phyloP scores from a whole-genome alignment of 2,113 vertebrate genomes.

The Ammodytes dubius region DNA sequence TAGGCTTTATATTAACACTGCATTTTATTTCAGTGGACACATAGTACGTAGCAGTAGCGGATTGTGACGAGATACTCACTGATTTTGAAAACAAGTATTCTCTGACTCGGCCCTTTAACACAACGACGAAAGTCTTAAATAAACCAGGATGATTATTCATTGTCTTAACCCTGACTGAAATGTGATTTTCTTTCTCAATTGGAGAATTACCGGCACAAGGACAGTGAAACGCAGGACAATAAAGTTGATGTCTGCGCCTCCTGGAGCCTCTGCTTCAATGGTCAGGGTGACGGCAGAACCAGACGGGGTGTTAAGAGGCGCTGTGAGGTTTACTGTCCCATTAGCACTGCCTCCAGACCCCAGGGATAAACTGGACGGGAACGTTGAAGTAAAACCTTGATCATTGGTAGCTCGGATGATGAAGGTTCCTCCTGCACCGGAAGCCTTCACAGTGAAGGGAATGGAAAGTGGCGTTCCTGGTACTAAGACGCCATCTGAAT shows the following conservation, averaged over 20 bases:
- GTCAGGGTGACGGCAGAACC: conserved; percentile 68
- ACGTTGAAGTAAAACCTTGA: conserved; percentile 21
- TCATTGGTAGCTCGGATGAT: conserved; percentile 49
- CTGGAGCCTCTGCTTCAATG: conserved; percentile 46
- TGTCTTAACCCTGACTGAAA: background rate
- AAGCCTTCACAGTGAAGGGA: conserved; percentile 54
- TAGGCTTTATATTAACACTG: no score
- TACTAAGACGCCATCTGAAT: background rate
- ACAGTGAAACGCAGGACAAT: conserved; percentile 42
- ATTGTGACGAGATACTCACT: no score
- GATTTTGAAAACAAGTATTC: no score
- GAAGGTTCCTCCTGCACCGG: conserved; percentile 19
- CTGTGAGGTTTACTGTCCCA: conserved; percentile 39
- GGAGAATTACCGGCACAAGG: conserved; percentile 21
- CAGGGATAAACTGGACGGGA: conserved; percentile 29
- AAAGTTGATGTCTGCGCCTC: conserved; percentile 60
- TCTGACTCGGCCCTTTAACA: background rate
- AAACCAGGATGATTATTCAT: background rate
- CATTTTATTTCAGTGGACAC: no score
- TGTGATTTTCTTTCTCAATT: background rate
- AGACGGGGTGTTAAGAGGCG: conserved; percentile 34
- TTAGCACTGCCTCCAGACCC: conserved; percentile 27
- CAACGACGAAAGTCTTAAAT: background rate
- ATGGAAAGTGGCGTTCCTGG: conserved; percentile 47
- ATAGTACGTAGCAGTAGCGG: no score